Base-by-base conservation (phyloP, 2,888 invertebrate species). In the Latrodectus hesperus region DNA sequence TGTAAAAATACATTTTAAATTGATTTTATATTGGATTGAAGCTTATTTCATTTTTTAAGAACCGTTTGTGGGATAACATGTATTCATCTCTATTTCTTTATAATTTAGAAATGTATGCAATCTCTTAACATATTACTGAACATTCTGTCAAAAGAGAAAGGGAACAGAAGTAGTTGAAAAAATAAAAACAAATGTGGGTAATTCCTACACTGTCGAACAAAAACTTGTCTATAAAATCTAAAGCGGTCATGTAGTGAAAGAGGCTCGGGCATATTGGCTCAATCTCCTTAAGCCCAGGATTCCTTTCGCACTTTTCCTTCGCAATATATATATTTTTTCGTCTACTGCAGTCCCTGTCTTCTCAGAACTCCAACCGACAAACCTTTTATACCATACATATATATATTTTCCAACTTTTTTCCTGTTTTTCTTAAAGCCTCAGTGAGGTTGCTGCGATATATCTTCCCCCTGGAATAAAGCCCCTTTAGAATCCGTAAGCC, bases 401-500 rank as follows among this genome's bases (percentile, higher is more conserved):
- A 55, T 60, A 60, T 60, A 60, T 60, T n/a, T 60, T 60, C 12
- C 60, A 16, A 60, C 14, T 60, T 73, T 52, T 73, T 38, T 38
- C 38, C 38, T 38, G 38, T 38, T 68, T 77, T 77, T 60, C 71
- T 74, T 68, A 73, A 76, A 84, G 55, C 78, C 67, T 55, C 68
- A 51, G 79, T 65, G 65, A 77, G 77, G 51, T 65, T 71, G 22
- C 72, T 38, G 51, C 70, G 53, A 84, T 84, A 73, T 79, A 84
- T 84, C 84, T 84, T 84, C 84, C 73, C 26, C 74, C 70, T 17
- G 74, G 73, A 79, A 73, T 84, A 79, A 84, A 79, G 84, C 84
- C 79, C 49, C 70, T 65, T 68, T 67, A n/a, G 51, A 71, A 72
- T 77, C 71, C 75, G 51, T 80, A 86, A 86, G 86, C 80, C 76